These are phyloP conservation scores for Leptopterna dolabrata DNA, from an alignment of 2,888 invertebrate species.

Conservation along the genomic window DNA sequence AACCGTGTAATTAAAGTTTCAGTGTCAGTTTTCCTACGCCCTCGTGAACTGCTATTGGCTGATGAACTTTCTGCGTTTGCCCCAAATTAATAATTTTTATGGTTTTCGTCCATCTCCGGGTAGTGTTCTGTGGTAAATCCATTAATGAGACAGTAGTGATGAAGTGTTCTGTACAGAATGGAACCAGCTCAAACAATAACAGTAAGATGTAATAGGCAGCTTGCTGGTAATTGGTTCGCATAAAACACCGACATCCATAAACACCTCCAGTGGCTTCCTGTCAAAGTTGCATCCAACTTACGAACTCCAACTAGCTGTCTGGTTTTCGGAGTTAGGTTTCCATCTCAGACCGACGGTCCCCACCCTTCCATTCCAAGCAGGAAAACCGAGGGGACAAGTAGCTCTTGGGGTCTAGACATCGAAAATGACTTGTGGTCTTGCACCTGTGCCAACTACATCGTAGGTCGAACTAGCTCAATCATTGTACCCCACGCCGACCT, in stretches of 20 bases:
- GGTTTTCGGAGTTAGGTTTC: background rate
- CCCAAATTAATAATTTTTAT: too few species aligned
- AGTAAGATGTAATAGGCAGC: background rate
- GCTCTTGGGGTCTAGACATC: background rate
- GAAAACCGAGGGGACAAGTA: background rate
- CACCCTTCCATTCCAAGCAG: background rate
- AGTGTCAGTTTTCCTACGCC: too few species aligned
- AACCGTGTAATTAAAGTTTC: too few species aligned
- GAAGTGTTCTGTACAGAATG: too few species aligned
- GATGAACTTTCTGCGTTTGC: too few species aligned
- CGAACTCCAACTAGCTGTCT: background rate
- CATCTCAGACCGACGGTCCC: background rate
- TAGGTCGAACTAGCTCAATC: slow-evolving; percentile 37
- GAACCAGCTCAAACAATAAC: too few species aligned
- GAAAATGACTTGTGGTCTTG: slow-evolving; percentile 42
- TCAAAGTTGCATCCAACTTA: background rate
- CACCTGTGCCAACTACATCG: slow-evolving; percentile 38
- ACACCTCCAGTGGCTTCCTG: background rate
- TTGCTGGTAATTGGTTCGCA: background rate
- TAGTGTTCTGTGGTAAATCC: too few species aligned
- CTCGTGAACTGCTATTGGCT: too few species aligned
- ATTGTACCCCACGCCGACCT: slow-evolving; percentile 13
- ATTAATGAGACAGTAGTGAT: too few species aligned
- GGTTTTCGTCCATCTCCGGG: too few species aligned
- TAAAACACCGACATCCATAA: background rate